phyloP scores from a whole-genome alignment of 2,888 invertebrate genomes.

The Ophion ellenae region DNA sequence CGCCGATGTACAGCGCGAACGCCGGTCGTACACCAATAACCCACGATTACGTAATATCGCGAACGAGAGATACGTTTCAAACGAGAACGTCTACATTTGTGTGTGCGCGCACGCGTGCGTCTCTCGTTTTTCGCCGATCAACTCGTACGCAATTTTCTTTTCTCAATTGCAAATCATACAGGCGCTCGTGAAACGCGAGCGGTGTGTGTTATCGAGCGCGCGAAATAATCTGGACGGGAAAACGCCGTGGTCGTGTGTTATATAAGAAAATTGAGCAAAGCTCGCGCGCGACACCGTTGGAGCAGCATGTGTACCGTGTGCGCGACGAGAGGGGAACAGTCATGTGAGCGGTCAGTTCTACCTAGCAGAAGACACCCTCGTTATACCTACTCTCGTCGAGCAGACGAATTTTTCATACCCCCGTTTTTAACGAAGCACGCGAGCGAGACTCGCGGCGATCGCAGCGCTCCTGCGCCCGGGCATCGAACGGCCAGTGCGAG shows the following conservation, averaged over 20 bases:
- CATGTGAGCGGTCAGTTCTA: constrained; percentile 72
- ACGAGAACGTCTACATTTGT: not conserved
- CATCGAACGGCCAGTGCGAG: not conserved
- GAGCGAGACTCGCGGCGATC: not conserved
- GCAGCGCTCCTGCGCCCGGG: constrained; percentile 13
- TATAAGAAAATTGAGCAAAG: constrained; percentile 77
- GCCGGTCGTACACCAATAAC: constrained; percentile 43
- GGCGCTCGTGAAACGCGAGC: not conserved
- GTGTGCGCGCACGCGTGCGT: not conserved
- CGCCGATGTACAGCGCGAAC: constrained; percentile 34
- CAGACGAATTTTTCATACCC: constrained; percentile 71
- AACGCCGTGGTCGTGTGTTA: constrained; percentile 69
- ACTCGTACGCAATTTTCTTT: not conserved
- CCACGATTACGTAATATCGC: constrained; percentile 60
- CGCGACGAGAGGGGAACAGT: constrained; percentile 61
- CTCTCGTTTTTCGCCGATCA: not conserved
- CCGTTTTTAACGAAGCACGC: not conserved
- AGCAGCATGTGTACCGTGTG: constrained; percentile 16
- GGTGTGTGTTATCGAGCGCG: not conserved
- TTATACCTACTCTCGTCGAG: constrained; percentile 59
- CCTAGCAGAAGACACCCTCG: constrained; percentile 62
- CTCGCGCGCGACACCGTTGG: constrained; percentile 58
- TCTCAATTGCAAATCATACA: not conserved
- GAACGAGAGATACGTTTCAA: not conserved
- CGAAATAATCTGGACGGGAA: constrained; percentile 25